phyloP scores from a whole-genome alignment of 2,888 invertebrate genomes.

The Byasa hedistus region DNA sequence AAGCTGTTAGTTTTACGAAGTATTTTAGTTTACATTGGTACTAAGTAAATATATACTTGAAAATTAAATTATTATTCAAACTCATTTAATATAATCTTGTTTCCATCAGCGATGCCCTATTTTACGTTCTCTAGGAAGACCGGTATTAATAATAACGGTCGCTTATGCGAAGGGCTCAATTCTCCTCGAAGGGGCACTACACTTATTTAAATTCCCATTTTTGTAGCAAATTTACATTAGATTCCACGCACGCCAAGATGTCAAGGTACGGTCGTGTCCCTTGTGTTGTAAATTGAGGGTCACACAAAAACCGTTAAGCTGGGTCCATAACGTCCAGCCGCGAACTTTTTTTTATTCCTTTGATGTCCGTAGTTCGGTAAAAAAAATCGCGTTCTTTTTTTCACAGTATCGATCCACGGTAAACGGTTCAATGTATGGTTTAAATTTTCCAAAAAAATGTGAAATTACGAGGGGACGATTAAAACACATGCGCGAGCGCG shows the following conservation, averaged over 20 bases:
- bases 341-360: slow-evolving; percentile 63
- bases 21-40: not conserved
- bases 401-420: slow-evolving; percentile 53
- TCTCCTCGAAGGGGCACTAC: slow-evolving; percentile 53
- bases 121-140: slow-evolving; percentile 55
- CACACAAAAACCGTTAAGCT: slow-evolving; percentile 78
- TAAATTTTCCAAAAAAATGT: slow-evolving; percentile 64
- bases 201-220: slow-evolving; percentile 79
- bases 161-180: slow-evolving; percentile 64
- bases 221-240: slow-evolving; percentile 77
- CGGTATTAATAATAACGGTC: slow-evolving; percentile 69
- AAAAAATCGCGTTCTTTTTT: slow-evolving; percentile 58
- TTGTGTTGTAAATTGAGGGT: slow-evolving; percentile 77
- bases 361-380: slow-evolving; percentile 65
- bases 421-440: slow-evolving; percentile 69
- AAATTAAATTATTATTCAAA: not conserved
- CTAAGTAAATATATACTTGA: not conserved
- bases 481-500: slow-evolving; percentile 79
- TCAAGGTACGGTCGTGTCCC: slow-evolving; percentile 67
- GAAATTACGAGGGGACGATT: slow-evolving; percentile 76
- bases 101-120: slow-evolving; percentile 31
- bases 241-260: slow-evolving; percentile 69
- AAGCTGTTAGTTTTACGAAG: not conserved
- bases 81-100: slow-evolving; percentile 28
- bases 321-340: slow-evolving; percentile 75